A percentile compares a stretch with the other conserved stretches of the same genome.
Conservation (phyloP, 2,888 invertebrate genomes). For the Diaprepes abbreviatus region DNA sequence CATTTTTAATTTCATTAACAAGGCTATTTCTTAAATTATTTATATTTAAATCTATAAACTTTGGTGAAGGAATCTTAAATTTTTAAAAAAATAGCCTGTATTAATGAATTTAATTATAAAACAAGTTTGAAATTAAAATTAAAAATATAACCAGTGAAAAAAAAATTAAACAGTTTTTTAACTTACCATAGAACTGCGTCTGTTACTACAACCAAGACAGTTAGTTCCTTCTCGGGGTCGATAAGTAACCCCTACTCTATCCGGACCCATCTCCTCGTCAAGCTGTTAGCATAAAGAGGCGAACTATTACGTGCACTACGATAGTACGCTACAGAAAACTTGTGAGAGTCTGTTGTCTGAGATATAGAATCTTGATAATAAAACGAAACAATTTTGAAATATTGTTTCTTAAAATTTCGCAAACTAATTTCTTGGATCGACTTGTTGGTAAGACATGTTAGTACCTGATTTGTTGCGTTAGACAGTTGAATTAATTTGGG, state of each 20-base stretch:
- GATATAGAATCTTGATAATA: neutral
- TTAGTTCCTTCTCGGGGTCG: slow-evolving; percentile 74
- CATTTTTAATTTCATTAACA: no score
- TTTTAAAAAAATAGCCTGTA: no score
- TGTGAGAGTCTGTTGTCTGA: neutral
- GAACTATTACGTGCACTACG: slow-evolving; percentile 66
- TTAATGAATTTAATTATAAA: no score
- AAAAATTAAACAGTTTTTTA: neutral
- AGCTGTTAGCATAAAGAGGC: slow-evolving; percentile 66
- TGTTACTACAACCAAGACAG: slow-evolving; percentile 81
- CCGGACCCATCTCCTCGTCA: slow-evolving; percentile 71
- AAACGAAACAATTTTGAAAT: no score
- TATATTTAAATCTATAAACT: no score
- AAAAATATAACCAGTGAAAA: no score
- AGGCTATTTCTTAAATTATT: no score
- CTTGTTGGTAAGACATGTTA: neutral
- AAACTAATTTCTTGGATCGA: no score
- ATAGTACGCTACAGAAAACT: slow-evolving; percentile 10
- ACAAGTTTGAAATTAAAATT: no score
- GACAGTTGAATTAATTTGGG: no score
- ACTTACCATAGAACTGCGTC: slow-evolving; percentile 84
- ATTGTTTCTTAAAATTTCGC: no score
- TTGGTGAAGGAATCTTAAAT: no score
- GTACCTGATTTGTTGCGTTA: neutral
- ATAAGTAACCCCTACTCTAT: slow-evolving; percentile 77